Percentiles rank a stretch among this genome's conserved stretches.
Evolutionary conservation across 2,888 invertebrate genomes (phyloP).

Genomic region (Ariolimax columbianus): DNA sequence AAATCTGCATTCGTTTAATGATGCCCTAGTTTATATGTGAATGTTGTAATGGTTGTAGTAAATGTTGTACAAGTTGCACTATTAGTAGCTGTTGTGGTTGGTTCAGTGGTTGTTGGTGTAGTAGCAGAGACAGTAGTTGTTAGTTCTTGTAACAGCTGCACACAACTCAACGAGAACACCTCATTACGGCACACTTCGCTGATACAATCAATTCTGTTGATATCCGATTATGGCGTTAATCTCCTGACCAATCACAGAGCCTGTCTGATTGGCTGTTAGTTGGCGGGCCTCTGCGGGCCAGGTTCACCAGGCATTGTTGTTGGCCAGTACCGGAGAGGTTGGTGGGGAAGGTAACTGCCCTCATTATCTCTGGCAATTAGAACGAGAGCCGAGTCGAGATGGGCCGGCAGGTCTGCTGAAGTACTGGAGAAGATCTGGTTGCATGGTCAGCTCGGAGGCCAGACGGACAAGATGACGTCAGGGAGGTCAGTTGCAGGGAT

Average conservation of each 20-base stretch:
- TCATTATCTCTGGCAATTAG: slow-evolving; percentile 38
- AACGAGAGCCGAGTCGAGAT: neutral
- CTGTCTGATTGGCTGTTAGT: slow-evolving; percentile 12
- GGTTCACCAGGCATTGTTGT: neutral
- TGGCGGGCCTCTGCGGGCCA: neutral
- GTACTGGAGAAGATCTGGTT: neutral
- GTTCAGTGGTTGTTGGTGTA: neutral
- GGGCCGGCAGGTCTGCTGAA: neutral
- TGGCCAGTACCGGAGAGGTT: neutral
- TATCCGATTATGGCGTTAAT: neutral
- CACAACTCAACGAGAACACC: no score
- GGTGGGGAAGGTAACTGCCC: slow-evolving; percentile 33
- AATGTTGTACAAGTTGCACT: neutral
- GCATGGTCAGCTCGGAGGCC: neutral
- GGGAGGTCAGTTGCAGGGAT: neutral
- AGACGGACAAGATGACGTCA: neutral
- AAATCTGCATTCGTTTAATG: no score
- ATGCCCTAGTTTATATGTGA: no score
- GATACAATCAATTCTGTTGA: neutral
- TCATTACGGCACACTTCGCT: neutral
- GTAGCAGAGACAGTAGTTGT: neutral
- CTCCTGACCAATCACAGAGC: neutral
- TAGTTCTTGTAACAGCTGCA: neutral
- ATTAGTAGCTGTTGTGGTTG: neutral
- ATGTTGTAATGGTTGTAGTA: neutral